Percentiles rank a stretch among this genome's conserved stretches.
These are phyloP conservation scores for Illadopsis cleaveri DNA, from an alignment of 2,113 vertebrate genomes.

Conservation along the genomic window DNA sequence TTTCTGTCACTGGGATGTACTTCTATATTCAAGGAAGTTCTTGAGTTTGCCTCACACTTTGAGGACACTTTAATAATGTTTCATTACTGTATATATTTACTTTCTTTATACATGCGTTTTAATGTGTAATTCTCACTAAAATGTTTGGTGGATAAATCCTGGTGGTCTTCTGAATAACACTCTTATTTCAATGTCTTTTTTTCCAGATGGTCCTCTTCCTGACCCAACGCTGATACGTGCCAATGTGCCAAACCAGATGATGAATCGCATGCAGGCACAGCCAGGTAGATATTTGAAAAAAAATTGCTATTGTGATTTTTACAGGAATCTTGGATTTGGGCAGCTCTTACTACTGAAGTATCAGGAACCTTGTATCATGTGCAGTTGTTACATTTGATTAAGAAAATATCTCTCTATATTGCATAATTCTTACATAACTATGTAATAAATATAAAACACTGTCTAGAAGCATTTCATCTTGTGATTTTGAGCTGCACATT, in stretches of 20 bases:
- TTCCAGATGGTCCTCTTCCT: slow-evolving; percentile 87
- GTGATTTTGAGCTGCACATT: background rate
- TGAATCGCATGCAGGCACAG: slow-evolving; percentile 88
- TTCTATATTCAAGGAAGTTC: background rate
- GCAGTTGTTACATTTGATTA: background rate
- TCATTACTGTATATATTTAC: background rate
- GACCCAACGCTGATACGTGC: slow-evolving; percentile 89
- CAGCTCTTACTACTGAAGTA: background rate
- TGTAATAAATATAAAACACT: background rate
- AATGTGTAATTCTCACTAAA: background rate
- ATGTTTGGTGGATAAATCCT: background rate
- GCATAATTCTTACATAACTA: background rate
- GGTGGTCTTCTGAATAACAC: background rate
- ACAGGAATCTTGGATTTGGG: background rate
- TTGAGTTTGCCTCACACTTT: background rate
- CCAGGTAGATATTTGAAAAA: slow-evolving; percentile 74
- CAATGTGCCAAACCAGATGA: slow-evolving; percentile 90
- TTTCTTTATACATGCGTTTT: background rate
- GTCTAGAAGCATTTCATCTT: background rate
- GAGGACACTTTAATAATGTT: background rate
- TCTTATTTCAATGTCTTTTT: background rate
- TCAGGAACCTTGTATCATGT: background rate
- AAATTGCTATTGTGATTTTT: background rate
- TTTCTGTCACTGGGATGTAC: background rate
- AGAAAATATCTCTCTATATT: background rate